Base-by-base conservation (phyloP, 1,140 invertebrate genomes). In the Acromyrmex charruanus region DNA sequence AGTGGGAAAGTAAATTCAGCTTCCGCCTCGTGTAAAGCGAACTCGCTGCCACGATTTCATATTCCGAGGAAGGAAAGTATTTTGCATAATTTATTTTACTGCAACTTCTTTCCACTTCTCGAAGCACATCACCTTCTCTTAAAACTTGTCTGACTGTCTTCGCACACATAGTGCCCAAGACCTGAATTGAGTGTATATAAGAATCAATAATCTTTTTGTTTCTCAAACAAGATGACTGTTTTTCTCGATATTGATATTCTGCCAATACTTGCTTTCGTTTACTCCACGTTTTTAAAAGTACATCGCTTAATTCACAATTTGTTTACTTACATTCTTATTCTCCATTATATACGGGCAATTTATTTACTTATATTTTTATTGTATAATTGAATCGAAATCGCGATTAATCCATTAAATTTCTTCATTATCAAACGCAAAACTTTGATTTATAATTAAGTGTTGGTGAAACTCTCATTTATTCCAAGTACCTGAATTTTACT, bases 41-140 rank as follows among this genome's bases (percentile, higher is more conserved):
- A 89, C 88, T 88, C 68, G 79, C 65, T 39, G 66, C 61, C 89
- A 84, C 89, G 91, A 94, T 94, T 94, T 94, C 90, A 94, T 94
- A 94, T 94, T 94, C 91, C 87, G 77, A 90, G 90, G 90, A 92
- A 93, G 91, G 88, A 94, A 94, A 94, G 91, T 94, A 93, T 93
- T 94, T 94, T 94, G 91, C 93, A 94, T 94, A 94, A 94, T 94
- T 94, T 94, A 94, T 93, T 94, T 94, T 93, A 92, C 91, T 93
- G 90, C 87, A 90, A 93, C 92, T 90, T 91, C 90, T 90, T 91
- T 89, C 79, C 88, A 88, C 14, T 25, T n/a, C 35, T 44, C 39
- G 10, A 61, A 18, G 68, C 87, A 69, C 87, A 88, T 84, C 87
- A 53, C 55, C 81, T 53, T 69, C 87, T 80, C 85, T 80, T 63